These are phyloP conservation scores for Galendromus occidentalis DNA, from an alignment of 1,140 invertebrate species.

Conservation along the genomic window DNA sequence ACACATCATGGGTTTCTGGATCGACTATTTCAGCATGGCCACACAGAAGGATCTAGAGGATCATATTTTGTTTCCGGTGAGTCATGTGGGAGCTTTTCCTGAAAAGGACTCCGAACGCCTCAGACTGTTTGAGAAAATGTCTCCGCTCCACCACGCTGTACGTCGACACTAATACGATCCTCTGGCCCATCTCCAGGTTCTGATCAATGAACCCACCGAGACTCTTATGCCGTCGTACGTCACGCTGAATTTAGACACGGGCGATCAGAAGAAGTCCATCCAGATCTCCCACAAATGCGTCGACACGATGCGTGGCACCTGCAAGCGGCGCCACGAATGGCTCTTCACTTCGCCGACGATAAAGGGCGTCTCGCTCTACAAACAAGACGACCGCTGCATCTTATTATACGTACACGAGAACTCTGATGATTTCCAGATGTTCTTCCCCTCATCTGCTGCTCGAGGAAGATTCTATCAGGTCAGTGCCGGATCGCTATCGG, in stretches of 20 bases:
- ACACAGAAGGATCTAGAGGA: constrained; percentile 19
- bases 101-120: too few species aligned
- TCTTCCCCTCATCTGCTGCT: constrained; percentile 68
- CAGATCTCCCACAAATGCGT: constrained; percentile 66
- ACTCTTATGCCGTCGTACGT: constrained; percentile 84
- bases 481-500: not conserved
- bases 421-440: constrained; percentile 97
- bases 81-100: too few species aligned
- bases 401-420: constrained; percentile 96
- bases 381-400: constrained; percentile 78
- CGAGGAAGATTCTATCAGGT: constrained; percentile 52
- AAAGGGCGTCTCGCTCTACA: constrained; percentile 78
- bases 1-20: constrained; percentile 16
- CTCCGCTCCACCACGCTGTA: too few species aligned
- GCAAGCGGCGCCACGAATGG: constrained; percentile 52
- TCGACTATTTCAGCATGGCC: constrained; percentile 20
- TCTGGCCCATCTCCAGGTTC: constrained; percentile 38
- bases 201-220: constrained; percentile 80
- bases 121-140: too few species aligned
- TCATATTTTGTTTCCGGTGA: not conserved
- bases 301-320: constrained; percentile 43
- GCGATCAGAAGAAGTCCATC: constrained; percentile 52
- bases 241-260: constrained; percentile 75
- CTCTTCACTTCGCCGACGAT: constrained; percentile 76
- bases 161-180: too few species aligned